Percentiles rank a stretch among this genome's conserved stretches.
These are phyloP conservation scores for Ceramica pisi DNA, from an alignment of 2,888 invertebrate species.

Conservation along the genomic window DNA sequence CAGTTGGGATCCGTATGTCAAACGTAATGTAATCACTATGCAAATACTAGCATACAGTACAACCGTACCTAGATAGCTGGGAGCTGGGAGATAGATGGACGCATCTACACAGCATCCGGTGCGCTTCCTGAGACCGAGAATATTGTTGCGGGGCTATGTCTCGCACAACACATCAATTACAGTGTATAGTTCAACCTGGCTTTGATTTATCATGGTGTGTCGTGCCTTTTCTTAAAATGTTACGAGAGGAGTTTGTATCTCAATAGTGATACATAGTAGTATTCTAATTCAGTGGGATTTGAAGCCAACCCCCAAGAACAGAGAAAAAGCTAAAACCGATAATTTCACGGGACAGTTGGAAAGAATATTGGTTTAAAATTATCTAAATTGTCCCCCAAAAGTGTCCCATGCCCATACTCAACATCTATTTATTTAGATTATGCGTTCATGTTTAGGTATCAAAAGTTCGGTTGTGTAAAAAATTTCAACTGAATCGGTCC, in stretches of 20 bases:
- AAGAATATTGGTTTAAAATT: no score
- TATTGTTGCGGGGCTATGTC: conserved; percentile 31
- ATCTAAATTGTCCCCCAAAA: no score
- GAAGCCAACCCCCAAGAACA: no score
- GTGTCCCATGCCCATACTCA: no score
- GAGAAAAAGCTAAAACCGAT: no score
- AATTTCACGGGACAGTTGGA: no score
- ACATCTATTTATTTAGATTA: no score
- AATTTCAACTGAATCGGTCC: no score
- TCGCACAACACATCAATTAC: conserved; percentile 38
- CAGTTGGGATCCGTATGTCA: background rate
- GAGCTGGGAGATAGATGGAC: conserved; percentile 45
- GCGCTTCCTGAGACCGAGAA: conserved; percentile 47
- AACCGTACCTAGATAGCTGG: conserved; percentile 23
- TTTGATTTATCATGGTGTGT: background rate
- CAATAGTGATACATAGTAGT: no score
- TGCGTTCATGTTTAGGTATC: no score
- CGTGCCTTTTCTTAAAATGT: background rate
- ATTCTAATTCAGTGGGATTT: no score
- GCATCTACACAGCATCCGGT: conserved; percentile 50
- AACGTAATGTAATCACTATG: conserved; percentile 18
- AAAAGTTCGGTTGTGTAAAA: no score
- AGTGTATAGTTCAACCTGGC: background rate
- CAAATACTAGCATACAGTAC: background rate
- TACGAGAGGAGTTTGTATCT: background rate